These are phyloP conservation scores for Autographa pulchrina DNA, from an alignment of 2,888 invertebrate genomes.

Conservation along the genomic window DNA sequence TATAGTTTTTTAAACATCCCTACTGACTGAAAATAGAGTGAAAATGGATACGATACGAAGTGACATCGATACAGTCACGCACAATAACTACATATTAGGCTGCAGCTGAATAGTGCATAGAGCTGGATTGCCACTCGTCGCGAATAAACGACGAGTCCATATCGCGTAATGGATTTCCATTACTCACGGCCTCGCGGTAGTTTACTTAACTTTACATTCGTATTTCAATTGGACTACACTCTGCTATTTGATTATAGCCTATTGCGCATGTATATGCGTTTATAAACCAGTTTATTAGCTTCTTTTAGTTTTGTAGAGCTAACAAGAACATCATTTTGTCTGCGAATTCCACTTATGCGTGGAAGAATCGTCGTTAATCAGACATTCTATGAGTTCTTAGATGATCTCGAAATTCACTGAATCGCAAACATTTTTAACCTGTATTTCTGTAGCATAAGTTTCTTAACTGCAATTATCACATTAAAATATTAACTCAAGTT, in stretches of 20 bases:
- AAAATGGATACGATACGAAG: neutral
- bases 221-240: neutral
- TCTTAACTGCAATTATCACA: neutral
- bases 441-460: neutral
- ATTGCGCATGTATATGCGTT: neutral
- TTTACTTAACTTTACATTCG: conserved; percentile 7
- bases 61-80: conserved; percentile 23
- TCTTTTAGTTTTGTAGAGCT: conserved; percentile 67
- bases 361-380: conserved; percentile 63
- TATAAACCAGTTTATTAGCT: neutral
- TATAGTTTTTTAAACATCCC: no score
- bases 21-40: no score
- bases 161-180: conserved; percentile 29
- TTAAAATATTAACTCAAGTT: neutral
- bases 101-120: conserved; percentile 22
- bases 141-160: neutral
- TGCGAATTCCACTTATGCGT: conserved; percentile 74
- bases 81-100: conserved; percentile 22
- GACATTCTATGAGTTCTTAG: conserved; percentile 44
- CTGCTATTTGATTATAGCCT: neutral
- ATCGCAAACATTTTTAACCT: neutral
- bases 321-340: conserved; percentile 71
- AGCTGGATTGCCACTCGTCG: conserved; percentile 15
- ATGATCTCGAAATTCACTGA: conserved; percentile 28
- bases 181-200: neutral